Percentiles rank a stretch among this genome's conserved stretches.
Evolutionary conservation across 2,113 vertebrate genomes (phyloP).

Genomic region (Lepus europaeus): DNA sequence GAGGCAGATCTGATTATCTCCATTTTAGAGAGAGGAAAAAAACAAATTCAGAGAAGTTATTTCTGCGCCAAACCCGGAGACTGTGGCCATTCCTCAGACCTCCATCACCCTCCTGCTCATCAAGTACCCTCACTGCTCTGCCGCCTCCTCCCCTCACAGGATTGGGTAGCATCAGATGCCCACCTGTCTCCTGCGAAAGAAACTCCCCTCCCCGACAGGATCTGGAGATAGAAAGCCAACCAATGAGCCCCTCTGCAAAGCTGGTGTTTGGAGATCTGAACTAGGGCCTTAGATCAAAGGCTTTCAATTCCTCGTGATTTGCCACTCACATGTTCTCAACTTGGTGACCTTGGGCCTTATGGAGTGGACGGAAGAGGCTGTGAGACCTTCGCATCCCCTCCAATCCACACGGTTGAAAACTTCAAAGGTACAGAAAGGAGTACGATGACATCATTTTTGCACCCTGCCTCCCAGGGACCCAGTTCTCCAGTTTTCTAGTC

Average conservation of each 20-base stretch:
- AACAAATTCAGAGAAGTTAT: background rate
- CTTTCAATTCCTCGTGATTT: background rate
- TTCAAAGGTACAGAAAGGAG: background rate
- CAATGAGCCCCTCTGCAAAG: background rate
- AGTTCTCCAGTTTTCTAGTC: background rate
- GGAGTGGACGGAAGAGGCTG: background rate
- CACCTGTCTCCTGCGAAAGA: background rate
- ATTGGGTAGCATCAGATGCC: background rate
- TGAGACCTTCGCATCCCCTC: background rate
- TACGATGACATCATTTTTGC: background rate
- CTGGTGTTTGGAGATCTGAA: background rate
- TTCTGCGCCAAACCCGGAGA: background rate
- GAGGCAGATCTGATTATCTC: background rate
- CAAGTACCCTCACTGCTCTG: background rate
- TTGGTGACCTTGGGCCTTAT: background rate
- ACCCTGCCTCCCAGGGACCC: background rate
- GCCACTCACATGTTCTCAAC: background rate
- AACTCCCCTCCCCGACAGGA: too few species aligned
- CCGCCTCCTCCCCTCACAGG: background rate
- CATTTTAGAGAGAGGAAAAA: background rate
- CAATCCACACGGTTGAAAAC: background rate
- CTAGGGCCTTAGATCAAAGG: background rate
- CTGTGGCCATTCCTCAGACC: background rate
- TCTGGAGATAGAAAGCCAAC: background rate
- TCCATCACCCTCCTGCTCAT: background rate